Evolutionary conservation across 2,888 invertebrate species (phyloP).

Genomic region (Coelinius sp.): DNA sequence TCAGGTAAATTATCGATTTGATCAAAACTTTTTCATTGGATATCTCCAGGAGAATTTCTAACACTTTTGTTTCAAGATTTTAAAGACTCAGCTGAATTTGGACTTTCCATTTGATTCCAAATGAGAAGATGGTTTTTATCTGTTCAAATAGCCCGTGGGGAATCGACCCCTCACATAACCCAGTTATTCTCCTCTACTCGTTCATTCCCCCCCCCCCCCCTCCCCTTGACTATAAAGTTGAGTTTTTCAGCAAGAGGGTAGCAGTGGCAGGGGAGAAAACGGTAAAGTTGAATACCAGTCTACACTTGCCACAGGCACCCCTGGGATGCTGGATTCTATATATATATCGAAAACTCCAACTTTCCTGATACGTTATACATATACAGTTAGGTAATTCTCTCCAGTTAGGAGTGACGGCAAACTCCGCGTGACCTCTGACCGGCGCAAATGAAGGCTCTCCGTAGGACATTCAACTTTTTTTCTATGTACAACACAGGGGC

Average conservation of each 20-base stretch:
- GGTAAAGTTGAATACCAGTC: background rate
- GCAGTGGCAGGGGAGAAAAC: background rate
- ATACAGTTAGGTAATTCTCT: background rate
- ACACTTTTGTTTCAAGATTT: no score
- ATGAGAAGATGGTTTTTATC: conserved; percentile 2
- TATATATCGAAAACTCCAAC: background rate
- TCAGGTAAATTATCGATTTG: no score
- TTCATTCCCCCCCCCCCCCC: background rate
- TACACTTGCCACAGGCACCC: background rate
- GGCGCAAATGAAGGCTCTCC: background rate
- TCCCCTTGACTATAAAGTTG: background rate
- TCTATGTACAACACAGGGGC: background rate
- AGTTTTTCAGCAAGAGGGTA: background rate
- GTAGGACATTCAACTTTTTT: background rate
- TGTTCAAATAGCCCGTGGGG: background rate
- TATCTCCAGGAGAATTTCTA: no score
- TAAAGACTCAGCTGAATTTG: background rate
- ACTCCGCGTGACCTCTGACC: background rate
- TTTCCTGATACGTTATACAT: background rate
- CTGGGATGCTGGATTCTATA: background rate
- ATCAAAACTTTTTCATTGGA: background rate
- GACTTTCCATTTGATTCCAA: background rate
- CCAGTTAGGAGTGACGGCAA: background rate
- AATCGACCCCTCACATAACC: background rate
- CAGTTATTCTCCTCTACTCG: background rate